A percentile compares a stretch with the other conserved stretches of the same genome.
phyloP scores from a whole-genome alignment of 2,113 vertebrate species.

The Odontophorus gujanensis region DNA sequence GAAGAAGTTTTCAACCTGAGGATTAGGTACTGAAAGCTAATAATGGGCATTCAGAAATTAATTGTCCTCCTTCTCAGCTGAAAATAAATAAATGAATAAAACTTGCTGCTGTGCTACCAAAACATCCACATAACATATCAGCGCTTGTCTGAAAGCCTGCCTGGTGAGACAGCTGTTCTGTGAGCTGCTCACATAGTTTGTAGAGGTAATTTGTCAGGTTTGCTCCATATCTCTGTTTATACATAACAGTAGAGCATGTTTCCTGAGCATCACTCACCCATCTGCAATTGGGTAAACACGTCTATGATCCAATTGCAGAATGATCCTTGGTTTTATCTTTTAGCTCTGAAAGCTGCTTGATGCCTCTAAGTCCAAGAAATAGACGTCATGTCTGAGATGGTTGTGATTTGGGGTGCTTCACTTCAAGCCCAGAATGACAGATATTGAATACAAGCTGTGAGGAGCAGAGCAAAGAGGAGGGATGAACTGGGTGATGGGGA shows the following conservation, averaged over 20 bases:
- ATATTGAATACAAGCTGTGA: not conserved
- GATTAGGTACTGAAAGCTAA: not conserved
- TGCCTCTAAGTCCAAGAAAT: not conserved
- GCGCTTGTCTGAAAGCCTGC: not conserved
- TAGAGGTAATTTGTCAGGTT: not conserved
- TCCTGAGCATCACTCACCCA: not conserved
- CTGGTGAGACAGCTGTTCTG: not conserved
- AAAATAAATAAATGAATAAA: conserved; percentile 33
- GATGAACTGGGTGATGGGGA: not conserved
- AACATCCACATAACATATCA: not conserved
- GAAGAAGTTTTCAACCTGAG: not conserved
- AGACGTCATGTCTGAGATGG: not conserved
- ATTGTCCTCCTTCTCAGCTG: not conserved
- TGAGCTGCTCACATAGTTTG: not conserved
- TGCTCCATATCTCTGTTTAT: not conserved
- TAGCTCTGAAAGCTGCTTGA: not conserved
- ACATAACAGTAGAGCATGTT: not conserved
- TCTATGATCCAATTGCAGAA: not conserved
- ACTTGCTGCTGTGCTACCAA: not conserved
- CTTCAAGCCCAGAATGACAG: not conserved
- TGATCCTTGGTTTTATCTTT: not conserved
- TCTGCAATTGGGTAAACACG: not conserved
- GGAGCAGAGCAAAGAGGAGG: not conserved
- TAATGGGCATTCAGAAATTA: conserved; percentile 19
- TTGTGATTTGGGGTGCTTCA: not conserved